Percentiles rank a stretch among this genome's conserved stretches.
Conservation (phyloP, 1,140 invertebrate genomes). For the Microplitis demolitor region DNA sequence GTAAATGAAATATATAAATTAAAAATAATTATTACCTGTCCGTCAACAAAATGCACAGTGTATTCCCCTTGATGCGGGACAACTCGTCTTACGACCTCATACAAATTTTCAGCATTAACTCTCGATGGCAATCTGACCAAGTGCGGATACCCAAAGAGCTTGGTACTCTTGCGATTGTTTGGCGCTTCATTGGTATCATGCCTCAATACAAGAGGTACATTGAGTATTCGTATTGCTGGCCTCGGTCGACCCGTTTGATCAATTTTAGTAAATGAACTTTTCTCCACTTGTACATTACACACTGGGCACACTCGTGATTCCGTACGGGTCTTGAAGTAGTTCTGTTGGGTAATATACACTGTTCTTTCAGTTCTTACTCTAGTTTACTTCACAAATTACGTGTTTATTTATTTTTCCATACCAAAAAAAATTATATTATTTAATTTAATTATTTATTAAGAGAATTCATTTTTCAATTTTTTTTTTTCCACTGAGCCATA, state of each 20-base stretch:
- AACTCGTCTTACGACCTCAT: constrained; percentile 60
- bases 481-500: background rate
- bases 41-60: constrained; percentile 61
- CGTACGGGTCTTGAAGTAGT: constrained; percentile 52
- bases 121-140: constrained; percentile 66
- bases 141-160: constrained; percentile 67
- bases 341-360: constrained; percentile 50
- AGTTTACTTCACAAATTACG: constrained; percentile 46
- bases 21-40: constrained; percentile 49
- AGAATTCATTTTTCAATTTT: background rate
- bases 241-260: constrained; percentile 50
- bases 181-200: constrained; percentile 63
- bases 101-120: constrained; percentile 62
- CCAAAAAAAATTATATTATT: constrained; percentile 5
- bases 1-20: constrained; percentile 7
- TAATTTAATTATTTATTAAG: background rate
- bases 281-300: constrained; percentile 44
- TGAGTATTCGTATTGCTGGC: constrained; percentile 60
- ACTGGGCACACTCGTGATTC: constrained; percentile 46
- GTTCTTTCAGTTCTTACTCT: constrained; percentile 44
- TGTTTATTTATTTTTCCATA: constrained; percentile 4
- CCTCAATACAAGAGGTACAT: constrained; percentile 65
- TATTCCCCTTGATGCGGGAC: constrained; percentile 61
- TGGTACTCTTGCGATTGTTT: constrained; percentile 60
- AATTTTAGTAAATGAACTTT: constrained; percentile 50